Base-by-base conservation (phyloP, 2,888 invertebrate species). In the Melanostoma mellinum region DNA sequence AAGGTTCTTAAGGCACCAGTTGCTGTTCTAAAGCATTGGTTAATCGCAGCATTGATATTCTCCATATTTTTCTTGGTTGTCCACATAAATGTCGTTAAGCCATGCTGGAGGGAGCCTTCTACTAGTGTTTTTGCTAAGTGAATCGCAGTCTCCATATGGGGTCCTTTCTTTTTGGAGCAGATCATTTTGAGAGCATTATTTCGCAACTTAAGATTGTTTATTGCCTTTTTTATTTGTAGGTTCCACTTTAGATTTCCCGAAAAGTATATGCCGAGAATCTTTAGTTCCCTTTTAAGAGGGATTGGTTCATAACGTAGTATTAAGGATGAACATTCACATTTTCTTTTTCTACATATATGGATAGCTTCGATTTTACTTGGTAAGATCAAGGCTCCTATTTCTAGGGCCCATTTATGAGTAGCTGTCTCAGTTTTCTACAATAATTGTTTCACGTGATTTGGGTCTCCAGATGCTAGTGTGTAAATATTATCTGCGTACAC, bases 111-210 rank as follows among this genome's bases (percentile, higher is more conserved):
- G 9, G 40, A 50, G 2, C 36, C 48, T 9, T 68, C 30, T 5
- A 46, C 48, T 30, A 46, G 30, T 1, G 38, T 38, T 3, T 48
- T 36, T 2, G 38, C 33, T 58, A 50, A n/a, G 8, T 38, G 32
- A 5, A 58, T 48, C 2, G 50, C 50, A 8, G 30, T 50, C 6
- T 52, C 52, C 0, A 52, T 52, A n/a, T 52, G 52, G 2, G 52
- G 50, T 2, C 50, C 58, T 36, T 20, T 20, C 20, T 60, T 58
- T 33, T 36, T 42, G 3, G 52, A 67, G 33, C 65, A 53, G 1
- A 65, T 42, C 53, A 50, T 52, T 50, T 71, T 48, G 2, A 58
- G n/a, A 3, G 38, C 56, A 58, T 69, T 69, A 30, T 58, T 69
- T 4, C 52, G 52, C 5, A 35, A 10, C 33, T 65, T 65, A 5